A percentile compares a stretch with the other conserved stretches of the same genome.
Conservation (phyloP, 2,113 vertebrate genomes). For the Elephas maximus region DNA sequence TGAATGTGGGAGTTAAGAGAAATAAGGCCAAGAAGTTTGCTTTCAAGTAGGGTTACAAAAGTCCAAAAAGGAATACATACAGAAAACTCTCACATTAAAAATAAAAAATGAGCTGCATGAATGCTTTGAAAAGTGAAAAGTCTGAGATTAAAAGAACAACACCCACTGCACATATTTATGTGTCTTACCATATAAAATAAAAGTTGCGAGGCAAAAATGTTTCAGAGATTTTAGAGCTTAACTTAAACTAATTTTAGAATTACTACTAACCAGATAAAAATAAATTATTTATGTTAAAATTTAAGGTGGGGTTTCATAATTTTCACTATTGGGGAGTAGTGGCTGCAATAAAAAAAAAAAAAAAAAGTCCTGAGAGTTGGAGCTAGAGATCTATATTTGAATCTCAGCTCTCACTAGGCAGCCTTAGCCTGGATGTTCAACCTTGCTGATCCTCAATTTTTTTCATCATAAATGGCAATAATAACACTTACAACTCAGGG, state of each 20-base stretch:
- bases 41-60: conserved; percentile 43
- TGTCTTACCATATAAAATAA: not conserved
- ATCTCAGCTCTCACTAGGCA: not conserved
- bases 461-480: not conserved
- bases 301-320: not conserved
- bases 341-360: not conserved
- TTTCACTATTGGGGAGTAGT: not conserved
- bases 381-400: not conserved
- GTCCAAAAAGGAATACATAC: conserved; percentile 4
- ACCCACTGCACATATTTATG: not conserved
- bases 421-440: not conserved
- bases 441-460: not conserved
- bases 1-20: conserved; percentile 41
- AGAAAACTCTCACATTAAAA: not conserved
- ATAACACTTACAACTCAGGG: not conserved
- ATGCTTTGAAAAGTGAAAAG: not conserved
- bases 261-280: not conserved
- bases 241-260: conserved; percentile 32
- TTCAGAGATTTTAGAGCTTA: not conserved
- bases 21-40: conserved; percentile 49
- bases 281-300: not conserved
- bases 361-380: not conserved
- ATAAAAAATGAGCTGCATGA: not conserved
- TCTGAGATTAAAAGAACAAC: not conserved
- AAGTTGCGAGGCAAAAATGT: not conserved